Evolutionary conservation across 2,888 invertebrate genomes (phyloP).

Genomic region (Eudasyphora cyanicolor): DNA sequence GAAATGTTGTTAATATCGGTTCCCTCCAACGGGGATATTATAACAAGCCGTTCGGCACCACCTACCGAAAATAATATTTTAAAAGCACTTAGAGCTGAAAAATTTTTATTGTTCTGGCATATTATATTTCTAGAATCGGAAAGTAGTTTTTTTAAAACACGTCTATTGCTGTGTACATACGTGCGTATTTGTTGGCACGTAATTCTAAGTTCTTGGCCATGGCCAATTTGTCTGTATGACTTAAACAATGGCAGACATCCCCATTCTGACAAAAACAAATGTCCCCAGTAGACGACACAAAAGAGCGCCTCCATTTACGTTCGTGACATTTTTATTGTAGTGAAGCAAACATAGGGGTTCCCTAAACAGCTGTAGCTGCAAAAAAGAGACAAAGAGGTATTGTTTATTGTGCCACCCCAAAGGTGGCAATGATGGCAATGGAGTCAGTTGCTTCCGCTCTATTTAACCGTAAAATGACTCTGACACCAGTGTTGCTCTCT

Average conservation of each 20-base stretch:
- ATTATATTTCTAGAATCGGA: too few relatives aligned
- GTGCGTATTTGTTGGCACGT: neutral
- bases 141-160: too few relatives aligned
- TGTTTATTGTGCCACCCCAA: neutral
- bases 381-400: neutral
- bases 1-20: too few relatives aligned
- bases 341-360: neutral
- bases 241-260: neutral
- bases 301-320: neutral
- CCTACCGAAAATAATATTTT: too few relatives aligned
- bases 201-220: slow-evolving; percentile 15
- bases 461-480: neutral
- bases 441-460: neutral
- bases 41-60: too few relatives aligned
- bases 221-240: slow-evolving; percentile 30
- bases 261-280: neutral
- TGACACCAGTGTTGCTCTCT: neutral
- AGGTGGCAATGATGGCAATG: neutral
- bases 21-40: too few relatives aligned
- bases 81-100: too few relatives aligned
- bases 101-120: too few relatives aligned
- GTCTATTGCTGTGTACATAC: too few relatives aligned
- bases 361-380: neutral
- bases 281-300: too few relatives aligned
- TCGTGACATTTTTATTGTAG: neutral